Percentiles rank a stretch among this genome's conserved stretches.
These are phyloP conservation scores for Arctia plantaginis DNA, from an alignment of 2,888 invertebrate genomes.

Conservation along the genomic window DNA sequence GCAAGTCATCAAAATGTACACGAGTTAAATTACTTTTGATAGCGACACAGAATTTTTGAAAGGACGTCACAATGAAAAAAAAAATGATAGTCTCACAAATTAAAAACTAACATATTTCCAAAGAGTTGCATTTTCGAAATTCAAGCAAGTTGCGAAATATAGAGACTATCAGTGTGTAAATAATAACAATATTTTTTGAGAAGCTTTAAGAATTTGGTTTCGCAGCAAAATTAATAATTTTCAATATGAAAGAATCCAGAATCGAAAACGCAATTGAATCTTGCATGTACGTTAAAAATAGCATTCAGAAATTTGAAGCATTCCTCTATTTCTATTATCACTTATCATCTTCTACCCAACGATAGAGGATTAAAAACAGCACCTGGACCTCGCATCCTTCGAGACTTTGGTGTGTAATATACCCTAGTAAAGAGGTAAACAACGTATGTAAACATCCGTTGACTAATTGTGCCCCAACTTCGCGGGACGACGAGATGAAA, in stretches of 20 bases:
- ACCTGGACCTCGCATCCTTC: constrained; percentile 1
- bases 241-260: neutral
- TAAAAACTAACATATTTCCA: no score
- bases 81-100: no score
- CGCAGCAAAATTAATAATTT: neutral
- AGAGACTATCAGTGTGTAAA: no score
- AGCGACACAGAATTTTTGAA: no score
- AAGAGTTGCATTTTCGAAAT: no score
- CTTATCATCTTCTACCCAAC: neutral
- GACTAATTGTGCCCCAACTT: constrained; percentile 67
- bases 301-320: neutral
- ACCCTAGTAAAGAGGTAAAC: constrained; percentile 51
- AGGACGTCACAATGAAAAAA: no score
- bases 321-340: constrained; percentile 3
- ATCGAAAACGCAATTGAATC: neutral
- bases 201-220: neutral
- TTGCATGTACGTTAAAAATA: neutral
- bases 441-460: constrained; percentile 73
- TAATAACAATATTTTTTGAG: no score
- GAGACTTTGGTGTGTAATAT: constrained; percentile 11
- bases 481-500: constrained; percentile 61
- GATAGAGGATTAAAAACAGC: neutral
- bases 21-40: no score
- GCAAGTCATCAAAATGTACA: no score
- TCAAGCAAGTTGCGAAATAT: no score